These are phyloP conservation scores for Sweltsa coloradensis DNA, from an alignment of 1,140 invertebrate species.

Conservation along the genomic window DNA sequence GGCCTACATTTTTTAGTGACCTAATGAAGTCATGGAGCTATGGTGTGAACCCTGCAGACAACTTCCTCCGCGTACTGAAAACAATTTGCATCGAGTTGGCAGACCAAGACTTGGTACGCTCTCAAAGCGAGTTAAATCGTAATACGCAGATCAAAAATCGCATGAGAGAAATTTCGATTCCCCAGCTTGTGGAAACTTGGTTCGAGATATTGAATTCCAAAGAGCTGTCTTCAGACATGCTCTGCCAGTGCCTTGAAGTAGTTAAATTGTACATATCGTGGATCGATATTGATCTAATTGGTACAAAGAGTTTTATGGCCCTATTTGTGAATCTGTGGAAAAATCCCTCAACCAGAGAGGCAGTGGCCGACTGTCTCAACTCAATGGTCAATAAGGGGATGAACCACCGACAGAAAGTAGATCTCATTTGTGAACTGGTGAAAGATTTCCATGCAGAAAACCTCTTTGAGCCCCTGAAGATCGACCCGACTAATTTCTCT, in stretches of 20 bases:
- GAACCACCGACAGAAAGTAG: constrained; percentile 40
- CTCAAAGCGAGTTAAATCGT: constrained; percentile 34
- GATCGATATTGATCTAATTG: constrained; percentile 46
- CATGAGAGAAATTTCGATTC: constrained; percentile 39
- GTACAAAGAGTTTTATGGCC: constrained; percentile 41
- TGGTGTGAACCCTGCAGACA: constrained; percentile 32
- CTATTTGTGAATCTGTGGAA: constrained; percentile 34
- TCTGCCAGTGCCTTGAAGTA: constrained; percentile 37
- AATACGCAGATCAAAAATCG: constrained; percentile 41
- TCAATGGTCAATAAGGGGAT: constrained; percentile 45
- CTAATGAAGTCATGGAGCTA: constrained; percentile 29
- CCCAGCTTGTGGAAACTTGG: constrained; percentile 34
- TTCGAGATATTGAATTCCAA: constrained; percentile 34
- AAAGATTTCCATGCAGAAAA: constrained; percentile 30
- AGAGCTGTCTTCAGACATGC: too few relatives aligned
- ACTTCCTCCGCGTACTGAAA: constrained; percentile 38
- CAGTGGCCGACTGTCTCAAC: constrained; percentile 40
- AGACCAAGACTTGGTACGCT: constrained; percentile 35
- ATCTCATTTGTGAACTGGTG: constrained; percentile 41
- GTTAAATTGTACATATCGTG: constrained; percentile 44
- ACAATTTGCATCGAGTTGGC: constrained; percentile 39
- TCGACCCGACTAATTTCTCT: constrained; percentile 39
- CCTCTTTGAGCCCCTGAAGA: constrained; percentile 10
- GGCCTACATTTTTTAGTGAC: constrained; percentile 41
- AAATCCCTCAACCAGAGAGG: constrained; percentile 29